Base-by-base conservation (phyloP, 2,888 invertebrate genomes). In the Lasioglossum malachurum region DNA sequence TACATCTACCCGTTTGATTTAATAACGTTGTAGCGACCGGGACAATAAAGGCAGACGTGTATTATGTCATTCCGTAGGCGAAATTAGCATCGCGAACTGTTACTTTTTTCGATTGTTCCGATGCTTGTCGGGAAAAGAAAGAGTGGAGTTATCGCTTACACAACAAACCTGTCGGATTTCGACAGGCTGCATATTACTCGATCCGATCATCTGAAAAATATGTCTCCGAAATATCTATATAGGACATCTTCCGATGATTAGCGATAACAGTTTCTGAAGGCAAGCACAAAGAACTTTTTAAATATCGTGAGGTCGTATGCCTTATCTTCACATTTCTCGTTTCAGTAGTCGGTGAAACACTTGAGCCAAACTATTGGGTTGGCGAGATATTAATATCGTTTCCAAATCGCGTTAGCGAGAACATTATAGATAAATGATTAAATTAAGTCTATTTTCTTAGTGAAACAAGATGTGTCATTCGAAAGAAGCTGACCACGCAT, bases 41-140 rank as follows among this genome's bases (percentile, higher is more conserved):
- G 89, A 86, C 87, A 87, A 90, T 90, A 88, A 90, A 80, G 31
- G 64, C 72, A 78, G 72, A 75, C 69, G 46, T 79, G 60, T 38
- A 41, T 79, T 38, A 60, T 38, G 72, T 57, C 67, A 23, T 69
- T 72, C 23, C 31, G 16, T 44, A 67, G 44, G 67, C 64, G 16
- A 64, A 60, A 78, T 64, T 60, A 77, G 19, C 49, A 31, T 35
- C n/a, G 69, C 31, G 27, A 67, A 71, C 60, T 23, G 10, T 69
- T 64, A 27, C 14, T 71, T 74, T 69, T 46, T 69, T 75, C 44
- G 31, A 49, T 74, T n/a, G 73, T 74, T 35, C 23, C 35, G 73
- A 7, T 77, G 69, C 69, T 74, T 60, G 16, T 69, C 23, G 31
- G 81, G 19, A 27, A 35, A 23, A 57, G 60, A 75, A 16, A 23